phyloP scores from a whole-genome alignment of 2,113 vertebrate species.

The Collichthys lucidus region DNA sequence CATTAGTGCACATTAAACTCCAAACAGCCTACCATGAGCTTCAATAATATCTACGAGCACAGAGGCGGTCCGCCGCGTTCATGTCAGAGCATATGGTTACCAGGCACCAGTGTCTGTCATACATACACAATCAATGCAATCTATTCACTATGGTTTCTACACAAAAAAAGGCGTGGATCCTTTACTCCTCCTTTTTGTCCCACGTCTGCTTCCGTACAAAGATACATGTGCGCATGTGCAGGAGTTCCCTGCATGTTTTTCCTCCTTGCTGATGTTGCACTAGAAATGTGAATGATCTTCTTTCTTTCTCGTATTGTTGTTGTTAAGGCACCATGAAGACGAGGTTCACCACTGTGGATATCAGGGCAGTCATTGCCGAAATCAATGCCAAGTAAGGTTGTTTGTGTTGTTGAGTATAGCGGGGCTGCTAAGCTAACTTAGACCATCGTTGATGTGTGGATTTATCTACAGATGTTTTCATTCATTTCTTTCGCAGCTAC shows the following conservation, averaged over 20 bases:
- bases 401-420: background rate
- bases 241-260: background rate
- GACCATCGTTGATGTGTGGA: slow-evolving; percentile 10
- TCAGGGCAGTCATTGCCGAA: slow-evolving; percentile 91
- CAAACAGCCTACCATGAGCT: slow-evolving; percentile 42
- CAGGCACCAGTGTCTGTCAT: background rate
- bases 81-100: slow-evolving; percentile 37
- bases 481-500: slow-evolving; percentile 83
- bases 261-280: slow-evolving; percentile 8
- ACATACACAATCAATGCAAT: slow-evolving; percentile 28
- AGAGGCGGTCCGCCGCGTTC: slow-evolving; percentile 4
- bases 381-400: slow-evolving; percentile 87
- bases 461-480: slow-evolving; percentile 20
- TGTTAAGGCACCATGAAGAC: slow-evolving; percentile 87
- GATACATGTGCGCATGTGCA: slow-evolving; percentile 23
- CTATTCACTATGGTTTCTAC: slow-evolving; percentile 17
- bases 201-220: slow-evolving; percentile 72
- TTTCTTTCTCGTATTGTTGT: background rate
- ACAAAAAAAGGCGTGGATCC: slow-evolving; percentile 53
- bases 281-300: slow-evolving; percentile 42
- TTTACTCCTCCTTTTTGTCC: background rate
- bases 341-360: slow-evolving; percentile 91
- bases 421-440: slow-evolving; percentile 34
- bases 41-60: background rate
- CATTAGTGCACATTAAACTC: slow-evolving; percentile 61